Base-by-base conservation (phyloP, 2,888 invertebrate species). In the Drosophila stalkeri region DNA sequence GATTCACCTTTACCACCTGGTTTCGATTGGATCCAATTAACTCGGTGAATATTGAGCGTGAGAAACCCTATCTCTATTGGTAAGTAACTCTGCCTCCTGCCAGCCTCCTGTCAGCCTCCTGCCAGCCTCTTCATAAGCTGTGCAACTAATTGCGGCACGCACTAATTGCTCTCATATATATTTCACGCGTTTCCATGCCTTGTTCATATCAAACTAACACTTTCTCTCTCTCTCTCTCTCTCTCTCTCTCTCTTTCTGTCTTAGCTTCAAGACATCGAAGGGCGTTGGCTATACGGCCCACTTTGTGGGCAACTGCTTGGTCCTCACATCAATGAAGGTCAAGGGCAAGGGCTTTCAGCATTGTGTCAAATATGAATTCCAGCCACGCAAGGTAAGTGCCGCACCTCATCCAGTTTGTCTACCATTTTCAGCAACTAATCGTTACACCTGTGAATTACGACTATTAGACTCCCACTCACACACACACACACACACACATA, bases 1-100 rank as follows among this genome's bases (percentile, higher is more conserved):
- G 99, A 70, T 99, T 99, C 95, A 99, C 99, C 62, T 99, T 99
- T 94, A 98, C 98, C 90, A 99, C 99, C 88, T 99, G 99, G 99
- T 98, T 99, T 93, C 96, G 99, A 75, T 95, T 99, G 92, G 99
- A 99, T 94, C 98, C 99, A 91, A 97, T 98, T 94, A 99, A 99
- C 94, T 98, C 98, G 70, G 98, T 98, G 93, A 99, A 98, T 94
- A 99, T 99, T 92, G 99, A 99, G 94, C 95, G 99, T 89, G 99
- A 99, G 94, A 99, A 99, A 94, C 99, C 99, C 44, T 99, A 99
- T 94, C 95, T 99, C 80, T 99, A 99, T 94, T 98, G 98, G 99
- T 98, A 94, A 95, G 94, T 91, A 66, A 9, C 37, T 27, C 3
- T 2, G 23, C 31, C 41, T 12, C 12, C 27, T 6, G 16, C 1